These are phyloP conservation scores for Nesoenas mayeri DNA, from an alignment of 2,113 vertebrate species.

Conservation along the genomic window DNA sequence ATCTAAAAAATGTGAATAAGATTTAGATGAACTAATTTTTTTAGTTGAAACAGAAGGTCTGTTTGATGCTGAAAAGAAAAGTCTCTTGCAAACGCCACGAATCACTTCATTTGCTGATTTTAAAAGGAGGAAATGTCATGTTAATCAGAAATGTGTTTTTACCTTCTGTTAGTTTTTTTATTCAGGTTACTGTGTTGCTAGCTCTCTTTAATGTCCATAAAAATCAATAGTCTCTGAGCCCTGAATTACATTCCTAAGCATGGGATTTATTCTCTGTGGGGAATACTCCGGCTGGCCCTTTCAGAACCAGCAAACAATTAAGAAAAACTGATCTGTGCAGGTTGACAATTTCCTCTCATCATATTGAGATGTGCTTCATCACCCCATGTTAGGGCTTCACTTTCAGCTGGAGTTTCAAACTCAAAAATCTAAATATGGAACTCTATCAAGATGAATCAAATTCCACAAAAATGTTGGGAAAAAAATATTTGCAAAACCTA, in stretches of 20 bases:
- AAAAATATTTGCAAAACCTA: not conserved
- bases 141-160: not conserved
- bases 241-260: not conserved
- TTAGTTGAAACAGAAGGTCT: conserved; percentile 59
- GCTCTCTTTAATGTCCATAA: not conserved
- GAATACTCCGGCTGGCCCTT: not conserved
- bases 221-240: not conserved
- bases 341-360: not conserved
- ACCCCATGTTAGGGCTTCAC: not conserved
- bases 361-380: not conserved
- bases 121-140: not conserved
- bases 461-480: not conserved
- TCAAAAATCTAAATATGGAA: not conserved
- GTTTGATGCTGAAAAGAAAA: conserved; percentile 29
- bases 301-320: conserved; percentile 14
- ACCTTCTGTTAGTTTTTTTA: not conserved
- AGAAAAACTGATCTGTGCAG: not conserved
- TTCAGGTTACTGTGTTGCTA: not conserved
- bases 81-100: not conserved
- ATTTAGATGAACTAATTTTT: conserved; percentile 72
- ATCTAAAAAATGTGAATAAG: conserved; percentile 86
- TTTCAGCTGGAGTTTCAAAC: not conserved
- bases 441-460: not conserved
- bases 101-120: not conserved
- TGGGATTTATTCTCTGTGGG: not conserved